Base-by-base conservation (phyloP, 2,797 vertebrate species). In the Pogoniulus pusillus region DNA sequence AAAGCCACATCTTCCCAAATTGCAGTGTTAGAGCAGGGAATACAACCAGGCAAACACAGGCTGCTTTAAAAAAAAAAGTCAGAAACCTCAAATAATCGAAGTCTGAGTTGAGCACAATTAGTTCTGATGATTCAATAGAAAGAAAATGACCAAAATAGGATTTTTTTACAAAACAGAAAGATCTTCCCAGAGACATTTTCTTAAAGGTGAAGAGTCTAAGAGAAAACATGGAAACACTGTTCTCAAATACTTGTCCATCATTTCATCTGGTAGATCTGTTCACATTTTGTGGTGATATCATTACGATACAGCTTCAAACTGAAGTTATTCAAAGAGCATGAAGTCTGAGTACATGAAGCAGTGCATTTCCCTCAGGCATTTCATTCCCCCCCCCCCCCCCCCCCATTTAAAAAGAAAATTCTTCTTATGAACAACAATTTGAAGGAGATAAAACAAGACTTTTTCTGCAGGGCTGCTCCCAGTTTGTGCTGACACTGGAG, bases 1-100 rank as follows among this genome's bases (percentile, higher is more conserved):
- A 72, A 49, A 62, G 41, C 62, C 9, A 0, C 6, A 22, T 47
- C 59, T 22, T 14, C 0, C 2, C 57, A 16, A 72, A 19, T 3
- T 2, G 3, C 27, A 32, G 30, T 0, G 13, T 43, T 54, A 17
- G 0, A 41, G 23, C 16, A 2, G 4, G 23, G 43, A 54, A 12
- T 5, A 11, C 49, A 63, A 20, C 1, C 43, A 49, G 58, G 57
- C 30, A 89, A 91, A 53, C 54, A 27, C 27, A 62, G 80, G 16
- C 30, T 71, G 24, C 53, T 17, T 57, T 16, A 26, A 14, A 79
- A 91, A 59, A 82, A 18, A 47, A 66, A 24, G n/a, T n/a, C n/a
- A n/a, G n/a, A n/a, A n/a, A n/a, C 12, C 27, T 29, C 35, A 81
- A 85, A 68, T 87, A 75, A 70, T 41, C 30, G 51, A 2, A 4